Percentiles rank a stretch among this genome's conserved stretches.
These are phyloP conservation scores for Zygogramma bicolorata DNA, from an alignment of 2,888 invertebrate species.

Conservation along the genomic window DNA sequence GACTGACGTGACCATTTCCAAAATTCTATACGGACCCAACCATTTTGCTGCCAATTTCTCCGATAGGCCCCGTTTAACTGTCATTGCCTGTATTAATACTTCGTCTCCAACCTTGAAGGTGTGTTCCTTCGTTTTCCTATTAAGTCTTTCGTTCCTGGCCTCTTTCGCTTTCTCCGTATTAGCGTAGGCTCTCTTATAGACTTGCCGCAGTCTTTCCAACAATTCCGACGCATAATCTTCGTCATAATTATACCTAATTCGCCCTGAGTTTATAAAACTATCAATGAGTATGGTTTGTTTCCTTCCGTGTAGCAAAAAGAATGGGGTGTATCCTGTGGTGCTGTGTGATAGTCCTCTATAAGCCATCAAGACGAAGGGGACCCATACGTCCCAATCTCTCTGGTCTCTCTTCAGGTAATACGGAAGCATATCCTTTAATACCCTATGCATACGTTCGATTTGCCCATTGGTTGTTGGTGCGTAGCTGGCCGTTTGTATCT, in stretches of 20 bases:
- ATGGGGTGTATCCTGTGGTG: conserved; percentile 44
- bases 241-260: conserved; percentile 36
- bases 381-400: conserved; percentile 52
- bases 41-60: conserved; percentile 6
- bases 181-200: conserved; percentile 5
- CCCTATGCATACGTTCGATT: conserved; percentile 54
- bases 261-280: conserved; percentile 27
- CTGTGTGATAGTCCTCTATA: conserved; percentile 31
- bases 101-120: conserved; percentile 7
- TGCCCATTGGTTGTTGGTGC: conserved; percentile 55
- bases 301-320: conserved; percentile 44
- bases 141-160: neutral
- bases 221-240: conserved; percentile 42
- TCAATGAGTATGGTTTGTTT: conserved; percentile 41
- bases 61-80: neutral
- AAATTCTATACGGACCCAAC: conserved; percentile 12
- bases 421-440: conserved; percentile 50
- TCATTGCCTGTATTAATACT: conserved; percentile 7
- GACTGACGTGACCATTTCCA: conserved; percentile 13
- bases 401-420: conserved; percentile 49
- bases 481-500: conserved; percentile 52
- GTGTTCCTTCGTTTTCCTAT: neutral
- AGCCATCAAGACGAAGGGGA: conserved; percentile 52
- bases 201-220: conserved; percentile 2
- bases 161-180: conserved; percentile 11